phyloP scores from a whole-genome alignment of 2,113 vertebrate species.

The Sprattus sprattus region DNA sequence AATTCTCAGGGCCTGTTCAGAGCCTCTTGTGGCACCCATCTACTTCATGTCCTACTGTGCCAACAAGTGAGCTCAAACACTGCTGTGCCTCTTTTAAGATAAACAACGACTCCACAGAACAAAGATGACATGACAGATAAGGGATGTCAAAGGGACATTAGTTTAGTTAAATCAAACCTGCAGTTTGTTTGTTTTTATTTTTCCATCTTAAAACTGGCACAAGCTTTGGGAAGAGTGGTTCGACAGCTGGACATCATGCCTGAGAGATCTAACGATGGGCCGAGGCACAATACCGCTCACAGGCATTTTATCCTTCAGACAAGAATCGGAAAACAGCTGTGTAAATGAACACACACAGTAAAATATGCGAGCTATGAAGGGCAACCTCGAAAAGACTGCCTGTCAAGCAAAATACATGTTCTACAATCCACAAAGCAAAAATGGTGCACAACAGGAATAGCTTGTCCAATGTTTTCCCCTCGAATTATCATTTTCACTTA shows the following conservation, averaged over 20 bases:
- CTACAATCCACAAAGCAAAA: conserved; percentile 21
- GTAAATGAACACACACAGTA: conserved; percentile 38
- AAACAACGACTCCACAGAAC: neutral
- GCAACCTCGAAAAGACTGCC: conserved; percentile 30
- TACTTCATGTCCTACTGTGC: neutral
- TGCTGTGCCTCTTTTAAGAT: conserved; percentile 25
- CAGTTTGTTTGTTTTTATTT: neutral
- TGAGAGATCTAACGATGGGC: neutral
- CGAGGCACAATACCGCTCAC: neutral
- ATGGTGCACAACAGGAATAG: neutral
- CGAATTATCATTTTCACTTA: neutral
- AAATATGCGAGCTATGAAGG: conserved; percentile 38
- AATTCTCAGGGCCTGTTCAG: neutral
- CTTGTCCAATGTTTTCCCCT: conserved; percentile 4
- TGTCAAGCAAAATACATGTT: conserved; percentile 36
- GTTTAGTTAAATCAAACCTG: neutral
- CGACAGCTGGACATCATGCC: conserved; percentile 52
- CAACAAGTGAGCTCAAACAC: conserved; percentile 42
- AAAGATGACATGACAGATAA: neutral
- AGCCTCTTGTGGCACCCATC: conserved; percentile 3
- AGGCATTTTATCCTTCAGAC: conserved; percentile 39
- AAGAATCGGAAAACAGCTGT: conserved; percentile 49
- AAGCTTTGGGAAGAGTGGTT: conserved; percentile 53
- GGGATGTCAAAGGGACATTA: neutral
- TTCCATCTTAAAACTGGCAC: conserved; percentile 44